Evolutionary conservation across 2,797 vertebrate species (phyloP), one percentile per base, ranked within the genome.

Genomic region (Neosilurus mollespiculum): DNA sequence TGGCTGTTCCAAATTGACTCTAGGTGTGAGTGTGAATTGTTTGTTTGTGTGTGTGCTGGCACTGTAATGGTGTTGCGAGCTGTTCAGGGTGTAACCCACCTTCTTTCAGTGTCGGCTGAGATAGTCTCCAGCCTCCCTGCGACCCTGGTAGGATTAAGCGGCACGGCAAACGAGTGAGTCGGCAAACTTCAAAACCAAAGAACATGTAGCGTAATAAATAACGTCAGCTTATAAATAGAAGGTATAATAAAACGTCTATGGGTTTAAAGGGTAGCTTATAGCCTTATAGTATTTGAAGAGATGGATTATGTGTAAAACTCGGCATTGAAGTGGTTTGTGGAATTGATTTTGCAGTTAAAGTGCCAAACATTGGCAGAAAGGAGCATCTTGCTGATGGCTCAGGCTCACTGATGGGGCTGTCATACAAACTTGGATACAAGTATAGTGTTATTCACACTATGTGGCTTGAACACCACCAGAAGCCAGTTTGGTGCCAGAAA

Each of bases 301-400:
- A 11, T 58, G 16, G 54, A 12, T 26, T 73, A 54, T 18, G 71
- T 73, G 54, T 30, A 54, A 26, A 54, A 9, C 16, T 54, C 26
- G 10, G 1, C 30, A 4, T 10, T 20, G 10, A 34, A 2, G 49
- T 8, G 10, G 24, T 56, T 0, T 73, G 15, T 73, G 53, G 26
- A 62, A 61, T n/a, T 10, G 20, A 14, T 37, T 59, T 76, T 37
- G 3, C 2, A 76, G 16, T 12, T 22, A 22, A n/a, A 61, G 20
- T 49, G n/a, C 76, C 15, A 61, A 49, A n/a, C 0, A 3, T 24
- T n/a, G 54, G 56, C 7, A 2, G 61, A 77, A 61, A 18, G 70
- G 83, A 84, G 67, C 84, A 87, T 87, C 85, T 84, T 80, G 71
- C 80, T 85, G 79, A 43, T 43, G 83, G 86, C 83, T 69, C 61